phyloP scores from a whole-genome alignment of 2,888 invertebrate species.

The Icerya purchasi region DNA sequence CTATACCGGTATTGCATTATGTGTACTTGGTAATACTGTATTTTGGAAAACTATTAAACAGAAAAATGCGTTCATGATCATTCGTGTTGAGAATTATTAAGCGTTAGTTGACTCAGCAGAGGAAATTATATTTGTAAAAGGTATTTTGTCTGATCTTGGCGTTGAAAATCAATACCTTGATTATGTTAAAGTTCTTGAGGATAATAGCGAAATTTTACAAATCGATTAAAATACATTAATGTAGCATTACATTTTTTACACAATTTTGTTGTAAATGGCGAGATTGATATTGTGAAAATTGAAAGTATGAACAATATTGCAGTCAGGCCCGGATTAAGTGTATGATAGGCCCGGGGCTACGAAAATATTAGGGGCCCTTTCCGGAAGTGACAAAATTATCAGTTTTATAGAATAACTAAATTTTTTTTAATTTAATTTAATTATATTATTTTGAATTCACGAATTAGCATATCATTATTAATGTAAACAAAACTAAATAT shows the following conservation, averaged over 20 bases:
- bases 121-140: not conserved
- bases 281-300: no score
- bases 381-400: no score
- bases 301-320: no score
- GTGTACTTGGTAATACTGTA: not conserved
- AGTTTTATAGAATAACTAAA: no score
- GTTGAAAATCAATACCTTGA: not conserved
- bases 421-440: no score
- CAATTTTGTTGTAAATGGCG: not conserved
- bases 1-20: not conserved
- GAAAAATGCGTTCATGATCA: not conserved
- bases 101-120: not conserved
- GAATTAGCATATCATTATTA: no score
- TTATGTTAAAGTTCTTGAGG: not conserved
- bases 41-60: not conserved
- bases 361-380: no score
- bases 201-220: conserved; percentile 2
- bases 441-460: no score
- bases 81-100: no score
- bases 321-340: no score
- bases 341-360: no score
- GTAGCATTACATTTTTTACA: conserved; percentile 1
- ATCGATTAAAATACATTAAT: not conserved
- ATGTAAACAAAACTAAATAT: no score
- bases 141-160: not conserved